These are phyloP conservation scores for Setipinna tenuifilis DNA, from an alignment of 2,797 vertebrate genomes.

Conservation along the genomic window DNA sequence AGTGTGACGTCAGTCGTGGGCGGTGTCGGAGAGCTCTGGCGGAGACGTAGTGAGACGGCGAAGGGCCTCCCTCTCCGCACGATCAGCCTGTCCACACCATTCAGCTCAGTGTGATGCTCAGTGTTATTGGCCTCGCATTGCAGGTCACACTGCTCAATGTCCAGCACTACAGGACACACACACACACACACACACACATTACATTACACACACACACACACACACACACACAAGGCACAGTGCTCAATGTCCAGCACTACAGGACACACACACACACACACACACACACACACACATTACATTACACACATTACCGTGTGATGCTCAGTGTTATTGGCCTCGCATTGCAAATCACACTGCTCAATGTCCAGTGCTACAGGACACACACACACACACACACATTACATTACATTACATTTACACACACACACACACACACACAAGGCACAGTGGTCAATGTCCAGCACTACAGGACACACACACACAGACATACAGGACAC, in stretches of 20 bases:
- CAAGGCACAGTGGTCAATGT: slow-evolving; percentile 73
- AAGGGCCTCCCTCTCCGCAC: slow-evolving; percentile 86
- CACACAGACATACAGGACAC: slow-evolving; percentile 37
- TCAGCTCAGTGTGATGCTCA: slow-evolving; percentile 76
- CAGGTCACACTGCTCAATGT: slow-evolving; percentile 79
- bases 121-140: slow-evolving; percentile 74
- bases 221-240: no score
- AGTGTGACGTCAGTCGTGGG: no score
- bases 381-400: no score
- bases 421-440: not conserved
- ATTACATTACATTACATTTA: no score
- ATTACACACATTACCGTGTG: slow-evolving; percentile 67
- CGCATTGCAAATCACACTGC: slow-evolving; percentile 75
- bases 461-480: slow-evolving; percentile 66
- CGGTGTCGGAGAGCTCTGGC: slow-evolving; percentile 52
- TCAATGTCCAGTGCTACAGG: slow-evolving; percentile 78
- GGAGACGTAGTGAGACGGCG: slow-evolving; percentile 73
- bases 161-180: slow-evolving; percentile 66
- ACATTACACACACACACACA: no score
- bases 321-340: slow-evolving; percentile 78
- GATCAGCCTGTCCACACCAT: slow-evolving; percentile 71
- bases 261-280: no score
- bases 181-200: not conserved
- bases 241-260: no score
- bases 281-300: no score